Percentiles rank a stretch among this genome's conserved stretches.
Evolutionary conservation across 1,140 invertebrate genomes (phyloP).

Genomic region (Ceratina japonica): DNA sequence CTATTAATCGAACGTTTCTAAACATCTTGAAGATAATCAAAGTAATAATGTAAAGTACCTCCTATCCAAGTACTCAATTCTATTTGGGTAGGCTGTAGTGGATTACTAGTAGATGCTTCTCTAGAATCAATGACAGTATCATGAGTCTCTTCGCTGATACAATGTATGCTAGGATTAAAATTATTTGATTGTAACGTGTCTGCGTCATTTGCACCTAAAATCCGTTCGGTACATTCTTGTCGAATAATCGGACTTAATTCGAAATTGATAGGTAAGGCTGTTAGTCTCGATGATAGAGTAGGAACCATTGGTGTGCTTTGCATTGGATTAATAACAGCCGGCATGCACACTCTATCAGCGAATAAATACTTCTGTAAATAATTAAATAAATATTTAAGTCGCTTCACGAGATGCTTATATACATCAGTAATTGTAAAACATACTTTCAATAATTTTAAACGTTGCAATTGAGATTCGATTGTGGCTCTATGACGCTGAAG

Average conservation of each 20-base stretch:
- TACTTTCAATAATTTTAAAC: conserved; percentile 79
- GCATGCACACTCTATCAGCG: conserved; percentile 57
- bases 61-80: conserved; percentile 79
- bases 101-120: conserved; percentile 52
- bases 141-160: conserved; percentile 13
- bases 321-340: conserved; percentile 67
- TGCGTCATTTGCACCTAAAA: conserved; percentile 39
- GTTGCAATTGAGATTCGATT: conserved; percentile 78
- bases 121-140: conserved; percentile 35
- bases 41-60: conserved; percentile 63
- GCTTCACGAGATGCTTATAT: conserved; percentile 2
- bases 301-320: conserved; percentile 77
- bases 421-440: conserved; percentile 6
- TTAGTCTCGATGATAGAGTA: conserved; percentile 67
- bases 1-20: conserved; percentile 55
- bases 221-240: conserved; percentile 61
- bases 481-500: conserved; percentile 75
- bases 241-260: conserved; percentile 78
- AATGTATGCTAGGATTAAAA: conserved; percentile 42
- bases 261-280: conserved; percentile 73
- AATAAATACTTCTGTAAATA: conserved; percentile 75
- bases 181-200: conserved; percentile 37
- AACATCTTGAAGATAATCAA: background rate
- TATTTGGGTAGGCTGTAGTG: conserved; percentile 64
- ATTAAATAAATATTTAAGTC: conserved; percentile 33